A percentile compares a stretch with the other conserved stretches of the same genome.
These are phyloP conservation scores for Pica pica DNA, from an alignment of 2,113 vertebrate species.

Conservation along the genomic window DNA sequence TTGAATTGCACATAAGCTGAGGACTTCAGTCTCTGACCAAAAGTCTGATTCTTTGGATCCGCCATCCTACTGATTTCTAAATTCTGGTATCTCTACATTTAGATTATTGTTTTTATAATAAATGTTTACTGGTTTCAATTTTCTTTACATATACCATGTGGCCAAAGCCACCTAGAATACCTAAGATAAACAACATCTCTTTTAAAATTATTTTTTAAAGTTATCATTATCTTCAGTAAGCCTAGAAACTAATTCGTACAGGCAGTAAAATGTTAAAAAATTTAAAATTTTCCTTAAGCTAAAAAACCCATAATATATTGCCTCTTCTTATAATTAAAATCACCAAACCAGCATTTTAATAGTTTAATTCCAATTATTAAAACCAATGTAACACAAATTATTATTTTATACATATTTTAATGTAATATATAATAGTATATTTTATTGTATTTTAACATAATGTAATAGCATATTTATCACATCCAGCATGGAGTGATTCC, in stretches of 20 bases:
- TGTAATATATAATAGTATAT: background rate
- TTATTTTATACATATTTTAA: background rate
- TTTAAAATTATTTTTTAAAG: background rate
- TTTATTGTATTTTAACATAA: background rate
- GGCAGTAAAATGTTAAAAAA: background rate
- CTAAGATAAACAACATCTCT: background rate
- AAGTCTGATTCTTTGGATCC: background rate
- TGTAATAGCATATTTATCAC: background rate
- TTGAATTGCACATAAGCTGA: background rate
- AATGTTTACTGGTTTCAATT: background rate
- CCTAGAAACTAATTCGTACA: background rate
- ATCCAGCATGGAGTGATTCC: background rate
- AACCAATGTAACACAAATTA: background rate
- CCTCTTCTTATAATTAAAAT: background rate
- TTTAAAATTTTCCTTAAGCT: background rate
- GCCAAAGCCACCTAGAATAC: background rate
- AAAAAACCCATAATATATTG: background rate
- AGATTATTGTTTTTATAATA: background rate
- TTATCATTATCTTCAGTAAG: background rate
- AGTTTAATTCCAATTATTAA: background rate
- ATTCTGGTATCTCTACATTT: background rate
- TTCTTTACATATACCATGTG: background rate
- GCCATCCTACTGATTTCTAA: background rate
- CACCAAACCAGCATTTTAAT: background rate
- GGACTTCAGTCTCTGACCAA: background rate